These are phyloP conservation scores for Margarornis squamiger DNA, from an alignment of 2,797 vertebrate genomes.

Conservation along the genomic window DNA sequence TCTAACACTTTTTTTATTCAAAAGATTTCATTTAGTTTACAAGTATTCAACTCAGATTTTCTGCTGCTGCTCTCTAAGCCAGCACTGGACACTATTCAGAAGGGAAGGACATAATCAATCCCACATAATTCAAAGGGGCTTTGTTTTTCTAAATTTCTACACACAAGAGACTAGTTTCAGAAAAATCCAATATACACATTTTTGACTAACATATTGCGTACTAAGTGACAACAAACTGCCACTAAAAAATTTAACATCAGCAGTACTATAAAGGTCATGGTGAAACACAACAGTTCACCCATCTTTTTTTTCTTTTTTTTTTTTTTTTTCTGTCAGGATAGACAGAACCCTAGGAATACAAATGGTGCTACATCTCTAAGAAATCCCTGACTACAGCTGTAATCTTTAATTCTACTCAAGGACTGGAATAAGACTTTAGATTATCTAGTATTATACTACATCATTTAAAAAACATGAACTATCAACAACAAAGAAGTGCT, in stretches of 20 bases:
- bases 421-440: not conserved
- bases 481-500: not conserved
- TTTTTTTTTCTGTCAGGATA: not conserved
- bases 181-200: not conserved
- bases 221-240: not conserved
- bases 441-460: not conserved
- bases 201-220: not conserved
- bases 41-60: not conserved
- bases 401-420: not conserved
- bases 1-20: not conserved
- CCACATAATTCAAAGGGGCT: not conserved
- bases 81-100: not conserved
- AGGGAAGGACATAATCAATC: not conserved
- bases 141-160: not conserved
- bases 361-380: not conserved
- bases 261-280: not conserved
- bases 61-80: not conserved
- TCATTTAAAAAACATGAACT: not conserved
- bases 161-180: not conserved
- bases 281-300: not conserved
- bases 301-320: not conserved
- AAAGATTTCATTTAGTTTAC: not conserved
- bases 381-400: not conserved
- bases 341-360: not conserved
- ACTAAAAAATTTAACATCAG: not conserved